Percentiles rank a stretch among this genome's conserved stretches.
These are phyloP conservation scores for Phrynocephalus guinanensis DNA, from an alignment of 2,797 vertebrate genomes.

Conservation along the genomic window DNA sequence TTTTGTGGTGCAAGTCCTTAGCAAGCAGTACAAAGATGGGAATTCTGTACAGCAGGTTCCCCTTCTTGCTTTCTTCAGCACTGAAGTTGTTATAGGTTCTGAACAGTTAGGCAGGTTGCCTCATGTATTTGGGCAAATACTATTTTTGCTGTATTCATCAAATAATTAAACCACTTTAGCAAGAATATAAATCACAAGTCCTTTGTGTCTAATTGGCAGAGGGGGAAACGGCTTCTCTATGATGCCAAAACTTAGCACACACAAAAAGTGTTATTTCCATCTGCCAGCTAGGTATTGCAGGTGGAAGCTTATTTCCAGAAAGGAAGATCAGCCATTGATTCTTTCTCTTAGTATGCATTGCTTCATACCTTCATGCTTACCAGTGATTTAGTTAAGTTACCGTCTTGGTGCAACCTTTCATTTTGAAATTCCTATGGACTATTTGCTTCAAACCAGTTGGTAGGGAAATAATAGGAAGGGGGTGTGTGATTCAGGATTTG, in stretches of 20 bases:
- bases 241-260: neutral
- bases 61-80: slow-evolving; percentile 6
- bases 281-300: neutral
- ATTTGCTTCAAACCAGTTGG: no score
- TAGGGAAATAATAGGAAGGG: no score
- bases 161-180: neutral
- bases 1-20: slow-evolving; percentile 14
- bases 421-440: no score
- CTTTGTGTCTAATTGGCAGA: slow-evolving; percentile 17
- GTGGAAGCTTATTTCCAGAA: neutral
- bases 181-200: neutral
- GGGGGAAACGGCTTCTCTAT: neutral
- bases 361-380: no score
- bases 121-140: neutral
- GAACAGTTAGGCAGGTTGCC: neutral
- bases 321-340: no score
- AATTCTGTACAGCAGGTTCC: slow-evolving; percentile 29
- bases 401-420: no score
- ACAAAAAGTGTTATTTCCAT: neutral
- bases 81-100: neutral
- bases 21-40: slow-evolving; percentile 5
- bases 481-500: no score
- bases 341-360: no score
- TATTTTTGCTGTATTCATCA: neutral
- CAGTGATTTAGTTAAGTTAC: no score